Conservation (phyloP, 2,113 vertebrate genomes). For the Saguinus imperator region DNA sequence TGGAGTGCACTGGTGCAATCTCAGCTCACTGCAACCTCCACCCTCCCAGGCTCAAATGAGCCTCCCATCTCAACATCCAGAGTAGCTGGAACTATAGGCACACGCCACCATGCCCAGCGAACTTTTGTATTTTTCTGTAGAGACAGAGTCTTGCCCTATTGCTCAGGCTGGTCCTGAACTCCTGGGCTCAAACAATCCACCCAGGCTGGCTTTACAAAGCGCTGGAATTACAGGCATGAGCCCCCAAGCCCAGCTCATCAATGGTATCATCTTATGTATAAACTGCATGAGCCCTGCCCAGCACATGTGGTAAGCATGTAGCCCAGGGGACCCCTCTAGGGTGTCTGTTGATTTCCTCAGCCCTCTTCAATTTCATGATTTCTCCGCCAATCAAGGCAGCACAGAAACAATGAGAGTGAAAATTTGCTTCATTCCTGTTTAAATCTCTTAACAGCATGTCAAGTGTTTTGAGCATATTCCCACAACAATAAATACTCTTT, state of each 20-base stretch:
- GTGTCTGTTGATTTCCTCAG: neutral
- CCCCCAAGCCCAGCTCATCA: neutral
- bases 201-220: no score
- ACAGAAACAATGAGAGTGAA: neutral
- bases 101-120: no score
- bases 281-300: rapidly evolving
- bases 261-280: rapidly evolving
- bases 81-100: no score
- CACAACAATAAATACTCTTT: slow-evolving; percentile 58
- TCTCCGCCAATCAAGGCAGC: neutral
- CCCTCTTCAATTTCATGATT: neutral
- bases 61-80: no score
- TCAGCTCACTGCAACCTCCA: no score
- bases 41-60: no score
- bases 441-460: slow-evolving; percentile 34
- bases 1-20: no score
- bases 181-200: no score
- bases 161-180: no score
- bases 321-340: neutral
- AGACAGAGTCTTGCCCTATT: no score
- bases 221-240: no score
- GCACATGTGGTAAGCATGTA: rapidly evolving
- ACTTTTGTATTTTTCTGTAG: no score
- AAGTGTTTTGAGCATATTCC: slow-evolving; percentile 1
- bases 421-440: slow-evolving; percentile 30